Evolutionary conservation across 2,888 invertebrate species (phyloP), one percentile per base, ranked within the genome.

Genomic region (Teinopalpus imperialis): DNA sequence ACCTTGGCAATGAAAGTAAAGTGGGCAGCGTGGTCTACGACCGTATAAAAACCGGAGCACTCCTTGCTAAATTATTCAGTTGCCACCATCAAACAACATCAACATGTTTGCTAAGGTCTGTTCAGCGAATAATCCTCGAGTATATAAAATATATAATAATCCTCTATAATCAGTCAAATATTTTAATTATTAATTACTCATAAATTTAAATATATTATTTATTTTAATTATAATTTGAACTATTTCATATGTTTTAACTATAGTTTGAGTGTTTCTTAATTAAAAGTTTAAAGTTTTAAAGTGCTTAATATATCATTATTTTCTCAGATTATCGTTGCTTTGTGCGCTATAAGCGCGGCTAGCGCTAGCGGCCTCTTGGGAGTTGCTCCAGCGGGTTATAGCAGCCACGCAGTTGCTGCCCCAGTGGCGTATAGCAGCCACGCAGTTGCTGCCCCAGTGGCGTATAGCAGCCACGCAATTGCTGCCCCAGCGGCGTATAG

Each of bases 341-440:
- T 90, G 64, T 89, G 92, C 70, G 80, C 89, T 58, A 74, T 92
- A 81, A 91, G 92, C 57, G 78, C 89, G 35, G 91, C 87, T 70
- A 90, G 79, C 64, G 92, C 91, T 56, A 90, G 93, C 54, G 72
- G 89, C 52, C 70, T 92, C 45, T 67, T 75, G 42, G 85, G 79
- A 45, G 81, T 80, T 32, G 87, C 81, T 51, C 86, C 85, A 10
- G 63, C 86, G 57, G 81, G 81, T 56, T 91, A 80, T 78, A 89
- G 76, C 73, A 80, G 63, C 73, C 90, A 73, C 53, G 72, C 71
- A 35, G 50, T 66, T 56, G 76, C 79, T 34, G 75, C 78, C n/a
- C 80, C 81, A n/a, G n/a, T n/a, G n/a, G 81, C 81, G 57, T 91
- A 80, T 78, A 89, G 76, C 73, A 80, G 63, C 73, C 90, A 73